phyloP scores from a whole-genome alignment of 2,797 vertebrate genomes.

The Anabas testudineus region DNA sequence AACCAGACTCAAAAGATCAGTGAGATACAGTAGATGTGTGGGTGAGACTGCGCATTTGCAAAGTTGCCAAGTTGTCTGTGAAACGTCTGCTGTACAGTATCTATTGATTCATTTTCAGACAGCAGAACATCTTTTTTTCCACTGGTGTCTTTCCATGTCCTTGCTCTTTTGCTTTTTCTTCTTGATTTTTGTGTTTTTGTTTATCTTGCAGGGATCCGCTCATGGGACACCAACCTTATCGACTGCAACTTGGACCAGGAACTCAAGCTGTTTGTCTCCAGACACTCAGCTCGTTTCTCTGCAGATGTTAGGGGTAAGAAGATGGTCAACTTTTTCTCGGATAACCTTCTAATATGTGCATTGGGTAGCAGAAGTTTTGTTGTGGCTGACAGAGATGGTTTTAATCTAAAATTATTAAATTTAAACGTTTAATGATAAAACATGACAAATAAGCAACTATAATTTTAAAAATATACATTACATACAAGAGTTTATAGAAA shows the following conservation, averaged over 20 bases:
- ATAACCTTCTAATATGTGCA: too few species aligned
- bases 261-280: constrained; percentile 97
- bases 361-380: neutral
- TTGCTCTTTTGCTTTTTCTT: constrained; percentile 29
- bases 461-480: too few species aligned
- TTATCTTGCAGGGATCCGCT: constrained; percentile 91
- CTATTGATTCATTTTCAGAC: constrained; percentile 22
- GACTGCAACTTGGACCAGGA: constrained; percentile 99
- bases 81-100: neutral
- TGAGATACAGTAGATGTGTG: constrained; percentile 1
- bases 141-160: neutral
- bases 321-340: too few species aligned
- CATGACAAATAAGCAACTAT: too few species aligned
- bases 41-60: constrained; percentile 11
- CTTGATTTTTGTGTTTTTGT: constrained; percentile 40
- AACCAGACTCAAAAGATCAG: constrained; percentile 22
- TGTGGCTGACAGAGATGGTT: neutral
- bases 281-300: constrained; percentile 97
- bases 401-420: too few species aligned
- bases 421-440: too few species aligned
- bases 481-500: too few species aligned
- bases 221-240: constrained; percentile 96
- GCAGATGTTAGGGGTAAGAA: constrained; percentile 94
- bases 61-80: constrained; percentile 19
- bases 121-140: neutral